Percentiles rank a stretch among this genome's conserved stretches.
These are phyloP conservation scores for Matsumyia berberina DNA, from an alignment of 2,888 invertebrate genomes.

Conservation along the genomic window DNA sequence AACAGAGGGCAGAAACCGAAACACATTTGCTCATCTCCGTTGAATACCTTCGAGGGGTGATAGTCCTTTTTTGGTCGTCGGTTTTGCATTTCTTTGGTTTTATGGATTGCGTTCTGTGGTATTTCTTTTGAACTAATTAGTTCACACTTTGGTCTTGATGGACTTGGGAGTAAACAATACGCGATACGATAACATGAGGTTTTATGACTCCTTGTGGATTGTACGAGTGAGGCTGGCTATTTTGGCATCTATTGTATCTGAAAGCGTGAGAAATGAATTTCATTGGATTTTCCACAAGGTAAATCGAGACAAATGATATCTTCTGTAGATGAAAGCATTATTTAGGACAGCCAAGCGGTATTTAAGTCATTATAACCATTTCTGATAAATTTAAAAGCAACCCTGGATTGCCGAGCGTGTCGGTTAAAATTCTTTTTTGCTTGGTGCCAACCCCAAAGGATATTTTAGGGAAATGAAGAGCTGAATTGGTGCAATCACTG, in stretches of 20 bases:
- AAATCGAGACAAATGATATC: no score
- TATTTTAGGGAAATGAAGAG: no score
- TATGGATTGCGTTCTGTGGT: slow-evolving; percentile 50
- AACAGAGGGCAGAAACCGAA: slow-evolving; percentile 1
- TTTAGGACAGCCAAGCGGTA: no score
- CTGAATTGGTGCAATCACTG: no score
- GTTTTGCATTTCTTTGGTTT: slow-evolving; percentile 61
- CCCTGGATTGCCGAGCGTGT: no score
- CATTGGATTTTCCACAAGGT: no score
- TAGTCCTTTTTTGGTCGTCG: slow-evolving; percentile 26
- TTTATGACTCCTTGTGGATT: slow-evolving; percentile 42
- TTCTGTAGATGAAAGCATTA: no score
- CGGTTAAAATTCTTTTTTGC: no score
- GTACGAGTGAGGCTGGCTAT: not conserved
- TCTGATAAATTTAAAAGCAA: no score
- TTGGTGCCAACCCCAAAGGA: no score
- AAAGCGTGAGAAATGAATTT: no score
- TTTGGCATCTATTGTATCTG: not conserved
- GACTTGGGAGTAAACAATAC: slow-evolving; percentile 15
- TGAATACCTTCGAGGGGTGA: slow-evolving; percentile 8
- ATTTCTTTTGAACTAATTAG: slow-evolving; percentile 50
- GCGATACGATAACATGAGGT: slow-evolving; percentile 46
- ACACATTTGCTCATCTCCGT: not conserved
- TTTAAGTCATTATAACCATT: no score
- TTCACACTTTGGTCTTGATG: slow-evolving; percentile 58